Evolutionary conservation across 2,797 vertebrate genomes (phyloP), one percentile per base, ranked within the genome.

Genomic region (Argyrosomus regius): DNA sequence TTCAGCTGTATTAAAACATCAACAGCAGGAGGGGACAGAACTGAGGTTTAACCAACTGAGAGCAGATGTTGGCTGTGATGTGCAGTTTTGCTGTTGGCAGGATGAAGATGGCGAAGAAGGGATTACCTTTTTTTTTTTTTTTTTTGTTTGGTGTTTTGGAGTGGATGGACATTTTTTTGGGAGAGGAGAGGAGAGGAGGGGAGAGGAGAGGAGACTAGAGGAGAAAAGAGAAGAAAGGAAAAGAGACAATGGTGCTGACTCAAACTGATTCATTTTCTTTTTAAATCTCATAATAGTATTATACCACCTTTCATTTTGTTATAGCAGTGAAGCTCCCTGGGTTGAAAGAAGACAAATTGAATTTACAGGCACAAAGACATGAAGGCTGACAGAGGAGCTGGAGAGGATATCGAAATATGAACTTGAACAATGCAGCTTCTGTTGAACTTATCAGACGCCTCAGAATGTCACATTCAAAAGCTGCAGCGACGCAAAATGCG

Each of bases 281-380:
- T 83, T 86, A 81, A 91, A 87, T 82, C 85, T 85, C 75, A 82
- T 90, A 86, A 90, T 88, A 78, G 71, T 70, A 81, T 92, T 87
- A 91, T 85, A 82, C 71, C 82, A 85, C 85, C 87, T 90, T 91
- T 91, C 71, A 91, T 92, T 92, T 80, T 75, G 80, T 87, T 85
- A 86, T 14, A 67, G 77, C 76, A 53, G 77, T 67, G 82, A 77
- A 70, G 86, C 89, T 89, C 66, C 82, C 77, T 35, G 69, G 75
- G 70, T 87, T 91, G 85, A 92, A 92, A 90, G 88, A 88, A 85
- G 87, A 80, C 86, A 87, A 91, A 93, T 93, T 92, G 78, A 92
- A 92, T 92, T 92, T 88, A 85, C 70, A 61, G 73, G 78, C 80
- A 89, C 89, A 91, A 86, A 90, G 87, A 87, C 88, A 82, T 66